A percentile compares a stretch with the other conserved stretches of the same genome.
phyloP scores from a whole-genome alignment of 2,888 invertebrate genomes.

The Hoplodrina blanda region DNA sequence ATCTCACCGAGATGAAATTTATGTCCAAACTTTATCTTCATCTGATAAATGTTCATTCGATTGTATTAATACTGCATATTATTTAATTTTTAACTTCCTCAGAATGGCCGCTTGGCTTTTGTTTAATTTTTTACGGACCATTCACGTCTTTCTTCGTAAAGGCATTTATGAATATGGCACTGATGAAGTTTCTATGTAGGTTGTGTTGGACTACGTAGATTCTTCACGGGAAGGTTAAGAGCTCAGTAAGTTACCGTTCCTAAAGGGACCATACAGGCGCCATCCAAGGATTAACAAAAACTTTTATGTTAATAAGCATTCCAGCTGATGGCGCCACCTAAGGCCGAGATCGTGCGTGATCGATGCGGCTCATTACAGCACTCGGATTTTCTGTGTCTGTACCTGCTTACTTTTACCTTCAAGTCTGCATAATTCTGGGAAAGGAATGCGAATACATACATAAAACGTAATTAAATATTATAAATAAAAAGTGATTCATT shows the following conservation, averaged over 20 bases:
- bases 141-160: conserved; percentile 15
- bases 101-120: conserved; percentile 8
- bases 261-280: conserved; percentile 20
- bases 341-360: conserved; percentile 67
- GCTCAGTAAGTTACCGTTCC: conserved; percentile 35
- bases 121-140: conserved; percentile 13
- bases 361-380: conserved; percentile 59
- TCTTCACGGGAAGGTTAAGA: conserved; percentile 16
- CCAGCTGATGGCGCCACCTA: conserved; percentile 72
- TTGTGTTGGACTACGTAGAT: neutral
- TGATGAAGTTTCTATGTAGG: conserved; percentile 2
- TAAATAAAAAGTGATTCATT: conserved; percentile 37
- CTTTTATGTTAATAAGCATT: conserved; percentile 67
- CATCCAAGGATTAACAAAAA: conserved; percentile 63
- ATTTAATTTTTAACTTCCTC: conserved; percentile 31
- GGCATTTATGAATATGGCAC: conserved; percentile 1
- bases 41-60: conserved; percentile 47
- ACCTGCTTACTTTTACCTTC: conserved; percentile 59
- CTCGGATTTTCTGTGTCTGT: conserved; percentile 31
- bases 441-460: conserved; percentile 40
- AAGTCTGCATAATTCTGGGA: conserved; percentile 52
- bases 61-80: conserved; percentile 17
- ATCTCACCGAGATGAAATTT: conserved; percentile 38
- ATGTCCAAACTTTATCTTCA: conserved; percentile 43
- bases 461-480: conserved; percentile 42